Percentiles rank a stretch among this genome's conserved stretches.
Evolutionary conservation across 2,888 invertebrate species (phyloP).

Genomic region (Opisthograptis luteolata): DNA sequence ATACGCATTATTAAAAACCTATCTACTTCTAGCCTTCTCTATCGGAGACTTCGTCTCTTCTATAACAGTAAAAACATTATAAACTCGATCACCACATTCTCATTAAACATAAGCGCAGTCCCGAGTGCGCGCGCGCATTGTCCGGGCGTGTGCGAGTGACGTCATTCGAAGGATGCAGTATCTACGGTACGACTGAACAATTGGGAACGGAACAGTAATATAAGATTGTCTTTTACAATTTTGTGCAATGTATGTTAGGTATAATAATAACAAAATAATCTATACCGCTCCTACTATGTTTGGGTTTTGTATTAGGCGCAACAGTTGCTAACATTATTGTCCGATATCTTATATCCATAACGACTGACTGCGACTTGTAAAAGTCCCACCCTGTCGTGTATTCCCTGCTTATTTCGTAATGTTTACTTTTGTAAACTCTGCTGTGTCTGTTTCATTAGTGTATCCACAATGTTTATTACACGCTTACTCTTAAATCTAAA

Average conservation of each 20-base stretch:
- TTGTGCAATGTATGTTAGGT: constrained; percentile 18
- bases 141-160: constrained; percentile 24
- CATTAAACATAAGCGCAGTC: constrained; percentile 40
- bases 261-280: constrained; percentile 9
- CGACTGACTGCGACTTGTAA: constrained; percentile 61
- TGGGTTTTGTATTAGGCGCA: constrained; percentile 48
- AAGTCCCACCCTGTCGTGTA: constrained; percentile 70
- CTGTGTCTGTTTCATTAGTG: background rate
- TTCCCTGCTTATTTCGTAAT: constrained; percentile 55
- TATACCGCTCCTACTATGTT: constrained; percentile 40
- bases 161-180: too few relatives aligned
- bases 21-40: constrained; percentile 82
- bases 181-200: constrained; percentile 35
- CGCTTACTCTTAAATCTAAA: constrained; percentile 27
- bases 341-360: constrained; percentile 76
- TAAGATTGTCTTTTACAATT: constrained; percentile 11
- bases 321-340: constrained; percentile 77
- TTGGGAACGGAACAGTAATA: constrained; percentile 36
- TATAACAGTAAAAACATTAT: constrained; percentile 76
- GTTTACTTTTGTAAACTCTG: constrained; percentile 25
- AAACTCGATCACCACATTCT: constrained; percentile 63
- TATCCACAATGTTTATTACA: too few relatives aligned
- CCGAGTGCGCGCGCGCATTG: constrained; percentile 32
- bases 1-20: constrained; percentile 74
- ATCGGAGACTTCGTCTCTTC: constrained; percentile 77